Base-by-base conservation (phyloP, 2,113 vertebrate genomes). In the Protobothrops flavoviridis region DNA sequence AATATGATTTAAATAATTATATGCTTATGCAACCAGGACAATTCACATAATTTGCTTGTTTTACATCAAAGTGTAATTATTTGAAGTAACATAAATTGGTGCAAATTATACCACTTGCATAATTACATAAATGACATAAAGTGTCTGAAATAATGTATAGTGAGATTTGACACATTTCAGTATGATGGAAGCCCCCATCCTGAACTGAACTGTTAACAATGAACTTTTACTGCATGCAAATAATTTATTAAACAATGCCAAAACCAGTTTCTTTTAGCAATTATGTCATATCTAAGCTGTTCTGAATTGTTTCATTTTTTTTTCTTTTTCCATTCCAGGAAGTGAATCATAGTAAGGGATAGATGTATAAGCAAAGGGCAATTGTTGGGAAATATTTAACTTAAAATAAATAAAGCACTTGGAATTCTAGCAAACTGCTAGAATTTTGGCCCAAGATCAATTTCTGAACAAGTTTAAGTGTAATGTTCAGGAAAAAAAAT, bases 291-390 rank as follows among this genome's bases (percentile, higher is more conserved):
- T 93, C 43, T 69, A 17, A 64, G 9, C 64, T 93, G 45, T 95
- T 92, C 64, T 89, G 26, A 96, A n/a, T 48, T 10, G 93, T 33
- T n/a, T 85, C 64, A 93, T 93, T 92, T 91, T 8, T 88, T 86
- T 26, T 69, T 26, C 1, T 43, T 39, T 81, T 48, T 39, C 55
- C 53, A 59, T 64, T 85, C 87, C 45, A 92, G 93, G 87, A 94
- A 94, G 26, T 94, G 87, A 92, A 33, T 92, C 90, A 94, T 3
- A 88, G 21, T 23, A 74, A 57, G 33, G 15, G 33, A 50, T 24
- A 23, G 21, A 91, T 29, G 15, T 23, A 15, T 45, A 64, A 21
- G 61, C 86, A 81, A 52, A 90, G 94, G 90, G 50, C 88, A 85
- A 90, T 56, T 55, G 5, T 52, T 91, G 24, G 17, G 53, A 91